Evolutionary conservation across 1,140 invertebrate species (phyloP), one percentile per base, ranked within the genome.

Genomic region (Drusus annulatus): DNA sequence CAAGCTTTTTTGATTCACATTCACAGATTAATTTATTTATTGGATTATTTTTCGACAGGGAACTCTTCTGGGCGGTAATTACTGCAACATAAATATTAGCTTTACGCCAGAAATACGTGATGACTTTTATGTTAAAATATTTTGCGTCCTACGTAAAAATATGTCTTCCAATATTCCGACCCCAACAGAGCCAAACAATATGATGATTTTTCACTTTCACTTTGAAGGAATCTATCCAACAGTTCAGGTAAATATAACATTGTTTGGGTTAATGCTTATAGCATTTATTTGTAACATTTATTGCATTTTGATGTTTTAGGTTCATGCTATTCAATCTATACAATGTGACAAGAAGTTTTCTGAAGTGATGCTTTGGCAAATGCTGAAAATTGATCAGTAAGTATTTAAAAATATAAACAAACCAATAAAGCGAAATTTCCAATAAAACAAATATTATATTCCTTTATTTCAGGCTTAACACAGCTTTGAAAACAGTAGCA

Each of bases 301-400:
- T 50, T 21, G 7, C 8, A 71, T 50, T 25, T 71, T 71, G 23
- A 50, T 71, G n/a, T 87, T 86, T 13, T 79, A 90, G 89, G 84
- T 89, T n/a, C 87, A 88, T 80, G 84, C 88, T 8, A 87, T 88
- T 21, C 86, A 88, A 82, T 86, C 86, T 5, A 85, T 87, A 10
- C 85, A 86, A 84, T 86, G 87, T 77, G 86, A 87, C 5, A 85
- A 89, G 7, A 87, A 87, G 78, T 84, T 89, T 25, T 89, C 87
- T 75, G 87, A 90, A 84, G 86, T 89, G 80, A 87, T 86, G 62
- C 84, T 89, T 50, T 89, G 89, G 89, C 89, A 88, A 80, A 87
- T 89, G 73, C 78, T 85, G 8, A 90, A 90, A 75, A 85, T 89
- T 0, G 84, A 87, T 45, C 86, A 86, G 89, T 90, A 76, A 80